These are phyloP conservation scores for Bembecia ichneumoniformis DNA, from an alignment of 2,888 invertebrate species.

Conservation along the genomic window DNA sequence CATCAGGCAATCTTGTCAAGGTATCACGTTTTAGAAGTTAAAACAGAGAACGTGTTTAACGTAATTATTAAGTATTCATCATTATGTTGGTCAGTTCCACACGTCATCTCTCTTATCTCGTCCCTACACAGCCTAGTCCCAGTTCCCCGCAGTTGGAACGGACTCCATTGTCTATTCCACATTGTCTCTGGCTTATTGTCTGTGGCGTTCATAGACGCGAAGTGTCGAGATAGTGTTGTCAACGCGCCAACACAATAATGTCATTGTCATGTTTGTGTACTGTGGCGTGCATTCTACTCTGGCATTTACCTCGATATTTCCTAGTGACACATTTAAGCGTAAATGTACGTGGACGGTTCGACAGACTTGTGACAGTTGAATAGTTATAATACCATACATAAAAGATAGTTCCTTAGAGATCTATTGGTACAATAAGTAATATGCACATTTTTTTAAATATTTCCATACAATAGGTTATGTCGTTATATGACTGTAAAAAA, in stretches of 20 bases:
- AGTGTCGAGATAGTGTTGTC: constrained; percentile 28
- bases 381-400: no score
- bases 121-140: constrained; percentile 14
- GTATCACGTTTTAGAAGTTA: no score
- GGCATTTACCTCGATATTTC: neutral
- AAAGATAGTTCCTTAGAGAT: no score
- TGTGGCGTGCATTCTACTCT: constrained; percentile 18
- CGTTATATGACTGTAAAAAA: no score
- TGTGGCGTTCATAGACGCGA: constrained; percentile 15
- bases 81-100: constrained; percentile 12
- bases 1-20: no score
- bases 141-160: constrained; percentile 18
- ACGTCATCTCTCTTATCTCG: constrained; percentile 22
- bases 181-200: constrained; percentile 17
- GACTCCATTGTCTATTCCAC: constrained; percentile 14
- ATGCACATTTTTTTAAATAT: no score
- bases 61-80: constrained; percentile 7
- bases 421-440: no score
- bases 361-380: no score
- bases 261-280: constrained; percentile 22
- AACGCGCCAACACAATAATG: constrained; percentile 21
- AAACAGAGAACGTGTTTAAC: no score
- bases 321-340: no score
- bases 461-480: no score
- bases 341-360: no score